Evolutionary conservation across 1,140 invertebrate species (phyloP), one percentile per base, ranked within the genome.

Genomic region (Scaptomyza graminum): DNA sequence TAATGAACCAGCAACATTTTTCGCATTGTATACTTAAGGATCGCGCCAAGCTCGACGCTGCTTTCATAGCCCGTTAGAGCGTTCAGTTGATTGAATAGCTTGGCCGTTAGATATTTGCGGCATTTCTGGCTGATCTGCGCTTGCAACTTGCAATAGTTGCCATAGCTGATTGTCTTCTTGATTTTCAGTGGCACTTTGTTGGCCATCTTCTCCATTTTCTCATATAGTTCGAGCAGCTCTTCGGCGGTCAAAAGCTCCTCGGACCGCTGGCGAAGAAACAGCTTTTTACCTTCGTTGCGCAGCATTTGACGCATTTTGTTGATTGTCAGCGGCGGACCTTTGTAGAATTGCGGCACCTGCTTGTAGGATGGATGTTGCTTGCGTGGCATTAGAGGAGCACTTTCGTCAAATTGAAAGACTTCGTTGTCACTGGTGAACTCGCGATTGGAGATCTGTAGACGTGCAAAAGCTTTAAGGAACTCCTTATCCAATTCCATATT

Each of bases 1-100:
- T 97, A 98, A 92, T 99, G 97, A 84, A 97, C 96, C 6, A 98
- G 92, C 97, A 97, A 99, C 4, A 98, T 96, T 92, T 98, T 97
- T 15, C 97, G 93, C 97, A 99, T 98, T 0, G 98, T 95, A 92
- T 99, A 99, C 83, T 98, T 98, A 90, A 98, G 99, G 46, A 99
- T 93, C 7, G 96, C 96, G 90, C 95, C 94, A 3, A 96, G 96
- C 41, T 95, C 95, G 4, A 98, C 95, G 64, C 70, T 96, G 92
- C 9, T 97, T 0, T 92, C 70, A 91, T 96, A 95, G 0, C 95
- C 94, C 90, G 98, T 97, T 28, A 94, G 95, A 59, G 96, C 95
- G 90, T 97, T 95, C 1, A 99, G 92, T 81, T 97, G 96, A 1
- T 96, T 95, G 92, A 98, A 99, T 12, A 97, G 95, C 64, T 94